Evolutionary conservation across 23 tunicate species (phyloP), one percentile per base, ranked within the genome.

Genomic region (Botrylloides violaceus): DNA sequence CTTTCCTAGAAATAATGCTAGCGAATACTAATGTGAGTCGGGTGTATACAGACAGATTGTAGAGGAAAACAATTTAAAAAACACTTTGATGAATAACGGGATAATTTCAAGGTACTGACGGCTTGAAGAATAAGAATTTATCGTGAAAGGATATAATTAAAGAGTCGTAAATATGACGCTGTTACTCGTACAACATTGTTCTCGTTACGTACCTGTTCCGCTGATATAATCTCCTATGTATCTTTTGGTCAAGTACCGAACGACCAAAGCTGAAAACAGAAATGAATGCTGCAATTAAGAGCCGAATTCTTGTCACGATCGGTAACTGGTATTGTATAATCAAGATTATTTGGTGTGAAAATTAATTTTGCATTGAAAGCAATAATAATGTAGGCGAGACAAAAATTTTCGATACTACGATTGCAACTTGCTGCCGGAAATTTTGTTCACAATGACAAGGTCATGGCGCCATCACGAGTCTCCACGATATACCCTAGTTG

Each of bases 191-290:
- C n/a, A n/a, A n/a, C n/a, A n/a, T n/a, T n/a, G n/a, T n/a, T n/a
- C n/a, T n/a, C n/a, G n/a, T n/a, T n/a, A n/a, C 28, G 6, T 31
- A 63, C 70, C 70, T 63, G 70, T 63, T 4, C 77, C 77, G 64
- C 56, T 34, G 22, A 72, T 72, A 33, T 72, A 72, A 55, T 72
- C 77, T 53, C 77, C 65, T 26, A 72, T 72, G 34, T 72, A 72
- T 38, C 77, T 53, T 25, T 55, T 72, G 49, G 77, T 72, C 36
- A 72, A 38, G 29, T 50, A 72, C 30, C 77, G 64, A 19, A 72
- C 77, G 3, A 38, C 53, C 72, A 72, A 34, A 29, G 77, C 77
- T 72, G 33, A 21, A 72, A 72, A 56, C 23, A 58, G 58, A 25
- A 58, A 64, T 5, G 3, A 58, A 53, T 48, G 27, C n/a, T 12